Evolutionary conservation across 2,888 invertebrate genomes (phyloP).

Genomic region (Dinocampus coccinellae): DNA sequence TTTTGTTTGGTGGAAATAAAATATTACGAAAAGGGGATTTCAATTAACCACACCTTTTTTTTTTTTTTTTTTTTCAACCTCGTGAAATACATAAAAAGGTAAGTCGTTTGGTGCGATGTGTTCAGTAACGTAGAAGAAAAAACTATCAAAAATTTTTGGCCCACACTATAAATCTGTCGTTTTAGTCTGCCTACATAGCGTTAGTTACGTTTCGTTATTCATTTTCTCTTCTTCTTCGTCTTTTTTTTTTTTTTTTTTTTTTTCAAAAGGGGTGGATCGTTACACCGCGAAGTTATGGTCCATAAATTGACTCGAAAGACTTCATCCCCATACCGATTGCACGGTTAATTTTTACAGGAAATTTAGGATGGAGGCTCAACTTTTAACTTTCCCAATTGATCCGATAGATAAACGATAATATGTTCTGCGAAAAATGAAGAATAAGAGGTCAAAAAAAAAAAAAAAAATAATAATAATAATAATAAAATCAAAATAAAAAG

Average conservation of each 20-base stretch:
- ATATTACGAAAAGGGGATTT: constrained; percentile 29
- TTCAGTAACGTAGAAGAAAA: constrained; percentile 7
- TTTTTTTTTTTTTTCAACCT: not conserved
- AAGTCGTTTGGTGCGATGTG: constrained; percentile 9
- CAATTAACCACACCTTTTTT: constrained; percentile 34
- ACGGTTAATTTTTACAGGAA: constrained; percentile 17
- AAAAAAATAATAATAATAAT: too few relatives aligned
- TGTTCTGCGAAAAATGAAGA: not conserved
- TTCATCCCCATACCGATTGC: constrained; percentile 35
- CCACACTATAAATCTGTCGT: constrained; percentile 43
- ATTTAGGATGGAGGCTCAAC: not conserved
- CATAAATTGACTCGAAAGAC: constrained; percentile 46
- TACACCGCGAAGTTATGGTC: constrained; percentile 40
- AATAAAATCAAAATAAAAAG: too few relatives aligned
- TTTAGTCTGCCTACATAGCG: not conserved
- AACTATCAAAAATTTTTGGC: constrained; percentile 26
- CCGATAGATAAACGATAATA: not conserved
- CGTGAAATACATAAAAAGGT: not conserved
- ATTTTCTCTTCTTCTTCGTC: constrained; percentile 2
- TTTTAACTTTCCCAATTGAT: not conserved
- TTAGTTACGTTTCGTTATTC: not conserved
- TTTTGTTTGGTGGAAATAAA: constrained; percentile 5
- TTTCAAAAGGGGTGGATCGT: constrained; percentile 36
- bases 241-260: constrained; percentile 3
- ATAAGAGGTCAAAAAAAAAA: too few relatives aligned